Percentiles rank a stretch among this genome's conserved stretches.
These are phyloP conservation scores for Marronus borbonicus DNA, from an alignment of 2,888 invertebrate species.

Conservation along the genomic window DNA sequence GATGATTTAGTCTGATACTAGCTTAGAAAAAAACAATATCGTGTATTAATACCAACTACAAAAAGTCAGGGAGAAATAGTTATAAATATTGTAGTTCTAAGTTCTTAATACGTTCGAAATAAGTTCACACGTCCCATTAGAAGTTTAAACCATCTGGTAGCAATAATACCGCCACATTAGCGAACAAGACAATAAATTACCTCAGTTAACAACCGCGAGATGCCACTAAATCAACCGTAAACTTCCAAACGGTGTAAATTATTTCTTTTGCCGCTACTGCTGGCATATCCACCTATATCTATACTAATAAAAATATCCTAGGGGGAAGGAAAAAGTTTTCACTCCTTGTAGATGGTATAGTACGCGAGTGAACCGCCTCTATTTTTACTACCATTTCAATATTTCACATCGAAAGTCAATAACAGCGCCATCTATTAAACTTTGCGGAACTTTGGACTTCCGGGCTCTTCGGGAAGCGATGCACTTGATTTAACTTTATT, in stretches of 20 bases:
- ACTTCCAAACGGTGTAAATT: background rate
- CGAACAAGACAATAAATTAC: background rate
- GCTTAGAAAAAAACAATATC: too few relatives aligned
- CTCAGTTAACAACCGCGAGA: background rate
- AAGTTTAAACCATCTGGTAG: background rate
- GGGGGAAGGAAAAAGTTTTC: slow-evolving; percentile 15
- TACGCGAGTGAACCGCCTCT: slow-evolving; percentile 2
- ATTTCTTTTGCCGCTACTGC: background rate
- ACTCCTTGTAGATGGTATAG: background rate
- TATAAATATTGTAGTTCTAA: too few relatives aligned
- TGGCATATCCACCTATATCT: background rate
- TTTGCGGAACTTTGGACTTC: slow-evolving; percentile 17
- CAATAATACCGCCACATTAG: slow-evolving; percentile 3
- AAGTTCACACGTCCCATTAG: slow-evolving; percentile 2
- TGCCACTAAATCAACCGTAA: slow-evolving; percentile 16
- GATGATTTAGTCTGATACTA: too few relatives aligned
- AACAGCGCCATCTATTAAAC: slow-evolving; percentile 45
- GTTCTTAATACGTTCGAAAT: background rate
- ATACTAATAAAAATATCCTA: slow-evolving; percentile 24
- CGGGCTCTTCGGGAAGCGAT: background rate
- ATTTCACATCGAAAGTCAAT: slow-evolving; percentile 45
- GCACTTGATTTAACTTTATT: slow-evolving; percentile 26
- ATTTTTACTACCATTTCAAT: slow-evolving; percentile 47
- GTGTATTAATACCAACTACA: too few relatives aligned
- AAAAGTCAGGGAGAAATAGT: too few relatives aligned